Percentiles rank a stretch among this genome's conserved stretches.
phyloP scores from a whole-genome alignment of 2,113 vertebrate genomes.

The Saccopteryx bilineata region DNA sequence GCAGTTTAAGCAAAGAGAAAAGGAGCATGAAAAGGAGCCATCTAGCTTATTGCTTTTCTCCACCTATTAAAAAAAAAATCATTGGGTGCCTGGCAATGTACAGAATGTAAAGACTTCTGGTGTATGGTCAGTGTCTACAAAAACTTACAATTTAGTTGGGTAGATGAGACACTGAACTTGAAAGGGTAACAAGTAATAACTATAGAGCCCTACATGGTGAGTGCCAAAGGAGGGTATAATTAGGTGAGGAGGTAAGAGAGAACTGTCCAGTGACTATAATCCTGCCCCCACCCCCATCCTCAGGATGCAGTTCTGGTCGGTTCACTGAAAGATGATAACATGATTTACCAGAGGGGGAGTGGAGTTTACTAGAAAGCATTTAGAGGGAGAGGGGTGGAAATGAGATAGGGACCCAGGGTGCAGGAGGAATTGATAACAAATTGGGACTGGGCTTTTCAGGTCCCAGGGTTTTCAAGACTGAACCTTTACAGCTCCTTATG shows the following conservation, averaged over 20 bases:
- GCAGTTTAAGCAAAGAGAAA: conserved; percentile 36
- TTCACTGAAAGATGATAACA: background rate
- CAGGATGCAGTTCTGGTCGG: background rate
- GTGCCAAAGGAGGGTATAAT: background rate
- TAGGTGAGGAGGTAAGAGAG: background rate
- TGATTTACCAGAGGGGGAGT: background rate
- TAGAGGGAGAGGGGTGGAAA: background rate
- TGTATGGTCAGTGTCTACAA: background rate
- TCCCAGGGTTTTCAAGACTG: background rate
- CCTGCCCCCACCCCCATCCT: background rate
- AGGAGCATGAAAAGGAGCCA: background rate
- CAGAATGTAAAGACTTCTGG: background rate
- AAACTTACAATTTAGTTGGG: background rate
- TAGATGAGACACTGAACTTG: background rate
- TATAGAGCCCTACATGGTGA: background rate
- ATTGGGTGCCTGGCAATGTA: background rate
- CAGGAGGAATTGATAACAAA: background rate
- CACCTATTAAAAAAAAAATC: conserved; percentile 44
- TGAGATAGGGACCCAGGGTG: background rate
- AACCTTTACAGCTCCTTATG: background rate
- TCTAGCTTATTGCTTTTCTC: background rate
- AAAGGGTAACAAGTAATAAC: background rate
- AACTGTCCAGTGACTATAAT: too few relatives aligned
- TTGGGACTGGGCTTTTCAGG: background rate
- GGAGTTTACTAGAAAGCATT: background rate